Conservation (phyloP, 2,113 vertebrate species). For the Opisthocomus hoazin region DNA sequence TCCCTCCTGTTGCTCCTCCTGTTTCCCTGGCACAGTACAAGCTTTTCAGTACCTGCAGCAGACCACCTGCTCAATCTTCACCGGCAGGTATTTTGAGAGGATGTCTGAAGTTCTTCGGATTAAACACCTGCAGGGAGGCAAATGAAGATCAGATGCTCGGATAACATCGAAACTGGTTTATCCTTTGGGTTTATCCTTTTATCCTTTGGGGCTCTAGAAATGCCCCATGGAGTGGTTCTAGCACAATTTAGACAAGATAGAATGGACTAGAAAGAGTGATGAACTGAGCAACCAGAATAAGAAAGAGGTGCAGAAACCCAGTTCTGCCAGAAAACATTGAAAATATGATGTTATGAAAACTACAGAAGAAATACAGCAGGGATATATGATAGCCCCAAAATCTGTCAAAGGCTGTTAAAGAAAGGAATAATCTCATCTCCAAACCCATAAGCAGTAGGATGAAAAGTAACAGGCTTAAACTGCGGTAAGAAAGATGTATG, state of each 20-base stretch:
- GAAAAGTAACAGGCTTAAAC: slow-evolving; percentile 39
- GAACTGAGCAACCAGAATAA: not conserved
- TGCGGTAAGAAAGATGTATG: slow-evolving; percentile 1
- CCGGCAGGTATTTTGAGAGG: slow-evolving; percentile 96
- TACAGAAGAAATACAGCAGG: not conserved
- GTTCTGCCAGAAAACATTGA: slow-evolving; percentile 11
- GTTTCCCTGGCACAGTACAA: not conserved
- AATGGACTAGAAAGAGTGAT: not conserved
- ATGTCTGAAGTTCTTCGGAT: slow-evolving; percentile 97
- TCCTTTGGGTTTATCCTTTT: no score
- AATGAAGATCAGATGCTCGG: not conserved
- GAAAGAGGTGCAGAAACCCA: not conserved
- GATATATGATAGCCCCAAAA: not conserved
- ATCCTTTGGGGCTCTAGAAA: not conserved
- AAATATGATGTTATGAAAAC: not conserved
- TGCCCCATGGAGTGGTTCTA: not conserved
- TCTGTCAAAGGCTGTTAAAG: slow-evolving; percentile 6
- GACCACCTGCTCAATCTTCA: slow-evolving; percentile 96
- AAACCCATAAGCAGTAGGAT: not conserved
- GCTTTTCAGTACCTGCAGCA: slow-evolving; percentile 85
- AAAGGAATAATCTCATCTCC: slow-evolving; percentile 32
- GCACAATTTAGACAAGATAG: not conserved
- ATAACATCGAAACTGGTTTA: not conserved
- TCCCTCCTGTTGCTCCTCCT: not conserved
- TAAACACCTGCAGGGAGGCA: slow-evolving; percentile 79